Base-by-base conservation (phyloP, 2,797 vertebrate genomes). In the Poeciliopsis gracilis region DNA sequence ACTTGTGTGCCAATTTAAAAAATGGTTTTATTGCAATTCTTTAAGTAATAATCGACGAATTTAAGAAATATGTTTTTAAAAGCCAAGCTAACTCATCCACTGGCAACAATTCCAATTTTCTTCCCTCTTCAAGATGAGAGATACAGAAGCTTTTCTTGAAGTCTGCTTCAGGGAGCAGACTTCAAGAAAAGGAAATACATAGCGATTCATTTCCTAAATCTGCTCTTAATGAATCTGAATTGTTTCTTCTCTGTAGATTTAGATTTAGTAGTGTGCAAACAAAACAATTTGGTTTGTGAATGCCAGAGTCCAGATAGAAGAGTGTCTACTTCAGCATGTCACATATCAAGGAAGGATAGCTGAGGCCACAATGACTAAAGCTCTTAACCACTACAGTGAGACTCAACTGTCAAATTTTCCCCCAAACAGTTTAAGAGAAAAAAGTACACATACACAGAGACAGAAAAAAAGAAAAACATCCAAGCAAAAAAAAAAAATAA, bases 101-200 rank as follows among this genome's bases (percentile, higher is more conserved):
- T 2, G n/a, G n/a, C n/a, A 57, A 28, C 4, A 28, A 70, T 30
- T 49, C 5, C 33, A 57, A 47, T 76, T 73, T 23, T 38, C 45
- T 53, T 15, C 38, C 57, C 13, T 51, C 15, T 16, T 73, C 25
- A 83, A 43, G 49, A 28, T 45, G 57, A 0, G 28, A 43, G 28
- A 77, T 20, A 46, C 38, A 55, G 45, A 20, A 18, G 10, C 59
- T 41, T 0, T n/a, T n/a, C n/a, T n/a, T n/a, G n/a, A n/a, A n/a
- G n/a, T n/a, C n/a, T n/a, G 10, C 59, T 41, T 0, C 11, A 46
- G 49, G 49, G 36, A 55, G 33, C 28, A 13, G 41, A 73, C 33
- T 72, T 72, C 66, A 57, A 76, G 55, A 25, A 79, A 51, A 55
- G 11, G 43, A 72, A 76, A 66, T 47, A 1, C 15, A 59, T 36